Evolutionary conservation across 2,797 vertebrate genomes (phyloP), one percentile per base, ranked within the genome.

Genomic region (Lagodon rhomboides): DNA sequence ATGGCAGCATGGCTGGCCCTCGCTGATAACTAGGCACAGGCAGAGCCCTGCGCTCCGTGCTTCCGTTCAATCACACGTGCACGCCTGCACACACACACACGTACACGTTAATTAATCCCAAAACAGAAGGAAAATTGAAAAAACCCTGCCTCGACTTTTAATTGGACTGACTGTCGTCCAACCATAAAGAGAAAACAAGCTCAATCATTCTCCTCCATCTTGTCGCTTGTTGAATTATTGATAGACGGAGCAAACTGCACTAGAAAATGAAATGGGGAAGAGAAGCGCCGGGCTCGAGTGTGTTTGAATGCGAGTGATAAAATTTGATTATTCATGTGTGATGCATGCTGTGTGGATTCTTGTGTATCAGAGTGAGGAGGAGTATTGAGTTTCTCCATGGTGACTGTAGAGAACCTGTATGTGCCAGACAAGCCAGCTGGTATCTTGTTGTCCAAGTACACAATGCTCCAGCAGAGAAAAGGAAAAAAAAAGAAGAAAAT

Each of bases 1-100:
- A 94, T 94, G 87, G 75, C 75, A 82, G 85, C 78, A 63, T 85
- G 82, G 93, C 94, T 95, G 95, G 91, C 79, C 92, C 83, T 91
- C 87, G 65, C 94, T 94, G 94, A 95, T 95, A 96, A 95, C 93
- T 93, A 89, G 80, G 68, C 84, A 67, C 85, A 84, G 80, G 43
- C 77, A 83, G 63, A 86, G 73, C 80, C 68, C 71, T 61, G 77
- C 69, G 74, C 85, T 73, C 69, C 65, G 61, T 75, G 67, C 80
- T 64, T 84, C 77, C 66, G 80, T 85, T 85, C 58, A 82, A 73
- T 84, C 68, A 85, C 67, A 59, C 68, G 55, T 18, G 17, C 73
- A 53, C 66, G 30, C 64, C 43, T 18, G 30, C 68, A 58, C 61
- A 25, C 22, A 50, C 62, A 22, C 80, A 78, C 78, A 82, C 70